Conservation (phyloP, 2,888 invertebrate species). For the Hyalella azteca region DNA sequence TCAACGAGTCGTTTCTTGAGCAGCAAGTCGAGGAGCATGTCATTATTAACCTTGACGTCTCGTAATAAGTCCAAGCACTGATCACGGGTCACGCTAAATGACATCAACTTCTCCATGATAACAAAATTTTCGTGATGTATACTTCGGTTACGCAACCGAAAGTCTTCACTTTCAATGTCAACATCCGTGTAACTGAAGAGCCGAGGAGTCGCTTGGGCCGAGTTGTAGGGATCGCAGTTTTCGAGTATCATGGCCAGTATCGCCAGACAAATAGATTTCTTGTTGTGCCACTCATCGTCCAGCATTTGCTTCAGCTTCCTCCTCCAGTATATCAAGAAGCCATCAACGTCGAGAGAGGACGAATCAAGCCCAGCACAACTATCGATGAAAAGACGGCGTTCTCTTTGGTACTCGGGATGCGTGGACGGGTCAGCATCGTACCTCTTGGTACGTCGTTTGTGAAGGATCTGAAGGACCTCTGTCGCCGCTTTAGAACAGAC, state of each 20-base stretch:
- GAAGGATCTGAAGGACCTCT: neutral
- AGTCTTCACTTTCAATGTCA: neutral
- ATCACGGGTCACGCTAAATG: neutral
- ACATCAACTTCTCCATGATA: neutral
- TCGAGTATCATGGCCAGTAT: neutral
- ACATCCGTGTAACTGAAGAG: neutral
- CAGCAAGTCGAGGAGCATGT: neutral
- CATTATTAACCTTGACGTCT: neutral
- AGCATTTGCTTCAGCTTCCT: neutral
- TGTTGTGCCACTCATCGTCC: neutral
- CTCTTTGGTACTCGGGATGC: neutral
- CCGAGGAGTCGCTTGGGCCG: neutral
- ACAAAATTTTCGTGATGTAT: neutral
- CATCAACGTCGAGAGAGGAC: neutral
- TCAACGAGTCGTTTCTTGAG: neutral
- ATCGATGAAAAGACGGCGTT: neutral
- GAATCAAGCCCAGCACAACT: neutral
- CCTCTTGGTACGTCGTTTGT: neutral
- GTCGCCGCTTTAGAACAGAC: too few relatives aligned
- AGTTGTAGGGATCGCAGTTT: neutral
- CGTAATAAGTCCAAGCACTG: neutral
- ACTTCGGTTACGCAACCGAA: neutral
- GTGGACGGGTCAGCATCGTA: neutral
- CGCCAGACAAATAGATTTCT: neutral
- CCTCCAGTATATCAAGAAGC: neutral